Base-by-base conservation (phyloP, 2,797 vertebrate genomes). In the Columba guinea region DNA sequence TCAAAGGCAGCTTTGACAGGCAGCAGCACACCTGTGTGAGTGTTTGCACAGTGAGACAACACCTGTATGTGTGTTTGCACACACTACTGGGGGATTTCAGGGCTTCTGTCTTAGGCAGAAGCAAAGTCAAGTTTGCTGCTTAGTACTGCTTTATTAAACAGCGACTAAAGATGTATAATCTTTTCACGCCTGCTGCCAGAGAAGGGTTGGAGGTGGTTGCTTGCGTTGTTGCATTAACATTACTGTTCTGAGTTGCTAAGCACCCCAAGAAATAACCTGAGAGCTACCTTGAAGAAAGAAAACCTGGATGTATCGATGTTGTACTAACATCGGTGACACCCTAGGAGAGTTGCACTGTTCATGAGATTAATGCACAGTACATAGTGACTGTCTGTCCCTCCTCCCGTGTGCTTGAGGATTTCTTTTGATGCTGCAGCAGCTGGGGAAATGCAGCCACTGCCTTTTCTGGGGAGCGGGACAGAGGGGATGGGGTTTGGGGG, bases 401-500 rank as follows among this genome's bases (percentile, higher is more conserved):
- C 41, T 58, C 59, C 17, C 16, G 1, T 73, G 73, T 53, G 12
- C 53, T 34, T 17, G 37, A 79, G 37, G 51, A 48, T 71, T 84
- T 76, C 41, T 84, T 27, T 58, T 28, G 44, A 4, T 76, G 48
- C 2, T 71, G 32, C 8, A 9, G 37, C 51, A 64, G 26, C 56
- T 56, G 30, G 5, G 41, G 55, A 35, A 81, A 44, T 1, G 1
- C 0, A 2, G 41, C 34, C 2, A 26, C 11, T 52, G 59, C 30
- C 46, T 39, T 8, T 76, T 30, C 55, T 69, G 53, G 26, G 34
- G 39, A 59, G 22, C 18, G 32, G 44, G 39, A 56, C 8, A 37
- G 63, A 76, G 41, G 32, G 16, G 28, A 3, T 39, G 26, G 26
- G 68, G 32, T 2, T 3, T 77, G 8, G 41, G 65, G 11, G 10